Evolutionary conservation across 1,140 invertebrate species (phyloP).

Genomic region (Branchinecta lindahli): DNA sequence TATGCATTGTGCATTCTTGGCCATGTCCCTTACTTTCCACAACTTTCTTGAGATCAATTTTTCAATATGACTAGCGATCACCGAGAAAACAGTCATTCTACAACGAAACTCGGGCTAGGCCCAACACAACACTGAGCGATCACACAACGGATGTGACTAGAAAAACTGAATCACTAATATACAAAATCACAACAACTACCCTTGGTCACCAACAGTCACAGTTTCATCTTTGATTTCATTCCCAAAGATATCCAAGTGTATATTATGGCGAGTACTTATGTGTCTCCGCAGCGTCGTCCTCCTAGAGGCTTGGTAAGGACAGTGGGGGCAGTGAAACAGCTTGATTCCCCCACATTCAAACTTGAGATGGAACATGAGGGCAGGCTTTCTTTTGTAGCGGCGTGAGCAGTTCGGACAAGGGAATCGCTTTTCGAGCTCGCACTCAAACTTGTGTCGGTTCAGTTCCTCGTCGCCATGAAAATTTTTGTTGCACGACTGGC

Average conservation of each 20-base stretch:
- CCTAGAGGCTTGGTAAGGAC: neutral
- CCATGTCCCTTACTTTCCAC: no score
- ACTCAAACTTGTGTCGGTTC: neutral
- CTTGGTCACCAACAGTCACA: neutral
- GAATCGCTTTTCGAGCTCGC: neutral
- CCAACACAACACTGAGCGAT: no score
- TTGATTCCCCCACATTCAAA: neutral
- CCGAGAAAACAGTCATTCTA: no score
- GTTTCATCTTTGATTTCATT: conserved; percentile 6
- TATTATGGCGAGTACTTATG: conserved; percentile 1
- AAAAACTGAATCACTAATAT: no score
- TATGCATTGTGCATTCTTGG: no score
- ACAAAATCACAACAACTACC: no score
- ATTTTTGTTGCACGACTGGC: neutral
- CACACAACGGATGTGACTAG: no score
- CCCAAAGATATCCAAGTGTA: conserved; percentile 1
- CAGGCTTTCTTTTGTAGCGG: conserved; percentile 1
- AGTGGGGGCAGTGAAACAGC: neutral
- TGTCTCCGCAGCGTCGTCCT: neutral
- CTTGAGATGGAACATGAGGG: neutral
- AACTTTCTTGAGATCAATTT: no score
- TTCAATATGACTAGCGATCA: no score
- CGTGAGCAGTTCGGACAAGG: neutral
- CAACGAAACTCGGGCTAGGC: no score
- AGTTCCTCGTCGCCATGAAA: neutral